Evolutionary conservation across 2,888 invertebrate species (phyloP).

Genomic region (Scaptomyza cyrtandrae): DNA sequence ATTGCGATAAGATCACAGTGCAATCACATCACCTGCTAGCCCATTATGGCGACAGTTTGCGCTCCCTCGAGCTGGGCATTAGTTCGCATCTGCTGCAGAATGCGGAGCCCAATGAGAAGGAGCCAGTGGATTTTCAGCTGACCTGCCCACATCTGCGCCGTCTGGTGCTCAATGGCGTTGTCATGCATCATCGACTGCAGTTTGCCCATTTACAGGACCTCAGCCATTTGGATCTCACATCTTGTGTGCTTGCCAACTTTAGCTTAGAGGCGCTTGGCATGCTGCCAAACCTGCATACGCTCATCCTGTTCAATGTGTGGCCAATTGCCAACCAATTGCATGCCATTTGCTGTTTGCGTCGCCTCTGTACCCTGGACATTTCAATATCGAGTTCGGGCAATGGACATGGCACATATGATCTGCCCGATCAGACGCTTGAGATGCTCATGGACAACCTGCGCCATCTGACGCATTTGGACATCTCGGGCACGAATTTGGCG

Average conservation of each 20-base stretch:
- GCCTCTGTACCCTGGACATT: slow-evolving; percentile 91
- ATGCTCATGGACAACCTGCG: slow-evolving; percentile 90
- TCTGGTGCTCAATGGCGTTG: slow-evolving; percentile 83
- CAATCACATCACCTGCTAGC: slow-evolving; percentile 89
- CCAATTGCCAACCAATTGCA: slow-evolving; percentile 86
- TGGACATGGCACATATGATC: slow-evolving; percentile 89
- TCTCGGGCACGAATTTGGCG: slow-evolving; percentile 97
- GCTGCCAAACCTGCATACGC: slow-evolving; percentile 88
- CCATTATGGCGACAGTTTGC: slow-evolving; percentile 88
- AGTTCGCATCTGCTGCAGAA: slow-evolving; percentile 87
- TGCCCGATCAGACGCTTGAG: slow-evolving; percentile 89
- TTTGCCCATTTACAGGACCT: slow-evolving; percentile 82
- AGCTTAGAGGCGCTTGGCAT: slow-evolving; percentile 85
- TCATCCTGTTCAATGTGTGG: slow-evolving; percentile 93
- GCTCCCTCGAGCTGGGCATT: slow-evolving; percentile 89
- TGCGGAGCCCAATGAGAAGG: slow-evolving; percentile 85
- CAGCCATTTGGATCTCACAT: slow-evolving; percentile 83
- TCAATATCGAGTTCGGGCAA: slow-evolving; percentile 88
- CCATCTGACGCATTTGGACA: slow-evolving; percentile 92
- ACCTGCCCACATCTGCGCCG: slow-evolving; percentile 84
- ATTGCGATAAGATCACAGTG: slow-evolving; percentile 89
- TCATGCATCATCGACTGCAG: slow-evolving; percentile 82
- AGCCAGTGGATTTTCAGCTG: slow-evolving; percentile 87
- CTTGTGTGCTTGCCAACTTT: slow-evolving; percentile 84
- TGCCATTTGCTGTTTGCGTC: slow-evolving; percentile 86